These are phyloP conservation scores for Agrilus biguttatus DNA, from an alignment of 2,888 invertebrate species.

Conservation along the genomic window DNA sequence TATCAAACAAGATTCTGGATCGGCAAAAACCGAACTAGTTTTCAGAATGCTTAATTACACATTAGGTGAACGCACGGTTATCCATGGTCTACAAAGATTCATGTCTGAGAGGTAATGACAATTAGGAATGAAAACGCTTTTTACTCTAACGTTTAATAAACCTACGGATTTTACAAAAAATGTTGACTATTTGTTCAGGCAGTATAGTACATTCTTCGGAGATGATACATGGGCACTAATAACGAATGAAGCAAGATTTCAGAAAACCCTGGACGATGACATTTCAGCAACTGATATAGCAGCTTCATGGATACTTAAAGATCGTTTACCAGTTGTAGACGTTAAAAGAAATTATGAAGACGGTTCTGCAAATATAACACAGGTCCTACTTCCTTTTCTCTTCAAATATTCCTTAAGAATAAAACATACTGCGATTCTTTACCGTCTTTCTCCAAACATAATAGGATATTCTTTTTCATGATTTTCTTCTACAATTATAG, in stretches of 20 bases:
- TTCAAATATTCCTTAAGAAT: too few species aligned
- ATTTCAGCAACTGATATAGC: slow-evolving; percentile 57
- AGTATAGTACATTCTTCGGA: slow-evolving; percentile 60
- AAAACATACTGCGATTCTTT: too few species aligned
- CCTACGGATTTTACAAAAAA: neutral
- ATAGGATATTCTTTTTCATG: neutral
- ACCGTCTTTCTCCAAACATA: neutral
- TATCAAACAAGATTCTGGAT: slow-evolving; percentile 57
- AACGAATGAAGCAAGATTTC: slow-evolving; percentile 49
- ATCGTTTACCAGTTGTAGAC: slow-evolving; percentile 61
- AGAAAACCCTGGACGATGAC: slow-evolving; percentile 38
- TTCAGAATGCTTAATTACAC: slow-evolving; percentile 85
- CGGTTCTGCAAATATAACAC: slow-evolving; percentile 45
- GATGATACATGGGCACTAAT: slow-evolving; percentile 68
- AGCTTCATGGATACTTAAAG: slow-evolving; percentile 69
- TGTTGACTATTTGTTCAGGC: slow-evolving; percentile 28
- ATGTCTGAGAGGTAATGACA: slow-evolving; percentile 41
- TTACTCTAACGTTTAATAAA: too few species aligned
- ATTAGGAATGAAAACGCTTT: too few species aligned
- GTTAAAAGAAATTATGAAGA: slow-evolving; percentile 52
- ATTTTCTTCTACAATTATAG: slow-evolving; percentile 23
- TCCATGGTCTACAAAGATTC: slow-evolving; percentile 54
- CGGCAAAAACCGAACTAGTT: slow-evolving; percentile 61
- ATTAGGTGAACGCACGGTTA: slow-evolving; percentile 62
- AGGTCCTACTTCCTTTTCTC: slow-evolving; percentile 32